Evolutionary conservation across 2,888 invertebrate genomes (phyloP).

Genomic region (Dryobota labecula): DNA sequence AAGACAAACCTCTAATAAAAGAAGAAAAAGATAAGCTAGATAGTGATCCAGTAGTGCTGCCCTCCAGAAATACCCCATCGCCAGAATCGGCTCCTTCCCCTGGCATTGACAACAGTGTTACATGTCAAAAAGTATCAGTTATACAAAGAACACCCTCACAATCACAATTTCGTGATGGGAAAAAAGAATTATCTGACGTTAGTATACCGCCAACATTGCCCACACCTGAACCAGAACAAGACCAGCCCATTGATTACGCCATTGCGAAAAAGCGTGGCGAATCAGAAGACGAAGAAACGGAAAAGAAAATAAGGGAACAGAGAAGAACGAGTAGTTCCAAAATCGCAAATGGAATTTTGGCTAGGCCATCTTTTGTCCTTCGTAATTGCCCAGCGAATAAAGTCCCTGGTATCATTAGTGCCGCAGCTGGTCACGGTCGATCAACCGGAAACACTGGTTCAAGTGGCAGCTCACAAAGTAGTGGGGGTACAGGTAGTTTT

Average conservation of each 20-base stretch:
- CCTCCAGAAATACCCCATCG: slow-evolving; percentile 86
- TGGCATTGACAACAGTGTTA: slow-evolving; percentile 92
- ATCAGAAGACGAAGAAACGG: slow-evolving; percentile 92
- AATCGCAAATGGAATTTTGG: slow-evolving; percentile 90
- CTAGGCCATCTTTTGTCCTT: slow-evolving; percentile 89
- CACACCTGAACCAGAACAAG: slow-evolving; percentile 93
- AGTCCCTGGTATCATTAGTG: slow-evolving; percentile 92
- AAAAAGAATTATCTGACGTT: slow-evolving; percentile 87
- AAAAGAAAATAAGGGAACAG: slow-evolving; percentile 92
- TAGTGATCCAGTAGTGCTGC: slow-evolving; percentile 91
- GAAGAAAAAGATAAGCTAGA: slow-evolving; percentile 93
- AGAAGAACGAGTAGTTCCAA: slow-evolving; percentile 92
- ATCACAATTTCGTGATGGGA: slow-evolving; percentile 86
- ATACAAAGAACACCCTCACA: slow-evolving; percentile 94
- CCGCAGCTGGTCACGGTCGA: slow-evolving; percentile 95
- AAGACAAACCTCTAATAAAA: slow-evolving; percentile 89
- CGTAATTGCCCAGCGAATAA: slow-evolving; percentile 90
- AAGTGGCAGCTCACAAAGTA: slow-evolving; percentile 88
- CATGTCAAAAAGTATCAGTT: slow-evolving; percentile 93
- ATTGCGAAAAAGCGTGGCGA: slow-evolving; percentile 95
- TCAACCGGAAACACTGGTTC: slow-evolving; percentile 91
- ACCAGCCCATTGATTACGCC: slow-evolving; percentile 97
- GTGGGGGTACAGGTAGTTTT: slow-evolving; percentile 87
- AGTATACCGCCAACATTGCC: slow-evolving; percentile 88
- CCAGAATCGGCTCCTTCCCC: slow-evolving; percentile 91